These are phyloP conservation scores for Troides helena DNA, from an alignment of 2,888 invertebrate genomes.

Conservation along the genomic window DNA sequence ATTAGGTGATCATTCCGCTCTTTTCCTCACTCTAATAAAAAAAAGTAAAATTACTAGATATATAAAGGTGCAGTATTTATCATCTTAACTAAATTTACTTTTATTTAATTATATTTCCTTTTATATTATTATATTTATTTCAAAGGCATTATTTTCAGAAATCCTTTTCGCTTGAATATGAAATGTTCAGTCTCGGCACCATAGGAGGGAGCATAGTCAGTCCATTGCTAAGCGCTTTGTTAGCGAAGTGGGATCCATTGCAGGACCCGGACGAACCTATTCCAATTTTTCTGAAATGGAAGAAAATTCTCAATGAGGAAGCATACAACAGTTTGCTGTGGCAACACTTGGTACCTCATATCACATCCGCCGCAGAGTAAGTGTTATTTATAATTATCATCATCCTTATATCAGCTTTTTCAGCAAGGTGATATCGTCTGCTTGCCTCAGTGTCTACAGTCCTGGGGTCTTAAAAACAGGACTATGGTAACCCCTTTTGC, in stretches of 20 bases:
- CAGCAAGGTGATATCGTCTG: too few relatives aligned
- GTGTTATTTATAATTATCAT: conserved; percentile 47
- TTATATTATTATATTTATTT: too few relatives aligned
- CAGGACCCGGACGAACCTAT: conserved; percentile 83
- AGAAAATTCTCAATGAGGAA: conserved; percentile 81
- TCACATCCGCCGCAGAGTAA: conserved; percentile 86
- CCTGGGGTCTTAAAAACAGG: too few relatives aligned
- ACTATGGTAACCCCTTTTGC: too few relatives aligned
- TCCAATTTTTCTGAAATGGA: conserved; percentile 85
- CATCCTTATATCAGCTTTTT: too few relatives aligned
- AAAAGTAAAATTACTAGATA: too few relatives aligned
- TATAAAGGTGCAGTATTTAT: too few relatives aligned
- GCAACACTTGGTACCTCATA: conserved; percentile 94
- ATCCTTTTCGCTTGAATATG: conserved; percentile 83
- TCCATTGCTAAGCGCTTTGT: conserved; percentile 87
- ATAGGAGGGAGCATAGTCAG: conserved; percentile 92
- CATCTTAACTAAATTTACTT: too few relatives aligned
- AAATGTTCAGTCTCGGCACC: conserved; percentile 89
- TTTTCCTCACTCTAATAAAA: too few relatives aligned
- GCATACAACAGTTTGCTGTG: conserved; percentile 92
- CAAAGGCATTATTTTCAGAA: conserved; percentile 42
- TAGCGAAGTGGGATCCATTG: conserved; percentile 90
- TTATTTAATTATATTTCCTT: too few relatives aligned
- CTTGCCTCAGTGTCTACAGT: too few relatives aligned
- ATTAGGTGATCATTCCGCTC: too few relatives aligned